A percentile compares a stretch with the other conserved stretches of the same genome.
These are phyloP conservation scores for Diloba caeruleocephala DNA, from an alignment of 2,888 invertebrate genomes.

Conservation along the genomic window DNA sequence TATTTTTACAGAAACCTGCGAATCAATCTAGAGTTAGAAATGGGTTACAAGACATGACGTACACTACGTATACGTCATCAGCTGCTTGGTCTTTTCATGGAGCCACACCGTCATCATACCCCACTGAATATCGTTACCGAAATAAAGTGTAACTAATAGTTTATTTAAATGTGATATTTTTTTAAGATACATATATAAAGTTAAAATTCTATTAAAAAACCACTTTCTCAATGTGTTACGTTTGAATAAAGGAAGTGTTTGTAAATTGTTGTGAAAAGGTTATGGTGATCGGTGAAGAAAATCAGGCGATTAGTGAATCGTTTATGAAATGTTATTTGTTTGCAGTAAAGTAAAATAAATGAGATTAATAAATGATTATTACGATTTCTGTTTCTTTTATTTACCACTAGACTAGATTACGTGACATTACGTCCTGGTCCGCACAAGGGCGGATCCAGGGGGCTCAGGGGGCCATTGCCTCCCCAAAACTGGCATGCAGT, in stretches of 20 bases:
- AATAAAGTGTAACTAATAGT: conserved; percentile 15
- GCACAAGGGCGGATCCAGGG: too few relatives aligned
- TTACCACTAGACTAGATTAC: too few relatives aligned
- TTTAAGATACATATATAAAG: not conserved
- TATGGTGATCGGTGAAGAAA: conserved; percentile 20
- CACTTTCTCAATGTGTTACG: conserved; percentile 1
- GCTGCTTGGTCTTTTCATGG: conserved; percentile 83
- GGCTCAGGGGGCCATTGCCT: too few relatives aligned
- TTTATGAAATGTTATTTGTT: conserved; percentile 12
- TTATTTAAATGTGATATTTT: not conserved
- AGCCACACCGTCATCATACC: conserved; percentile 40
- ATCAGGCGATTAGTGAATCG: conserved; percentile 11
- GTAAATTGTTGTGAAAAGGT: conserved; percentile 33
- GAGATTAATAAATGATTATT: not conserved
- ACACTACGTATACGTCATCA: conserved; percentile 71
- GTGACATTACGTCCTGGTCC: too few relatives aligned
- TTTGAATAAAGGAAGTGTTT: conserved; percentile 2
- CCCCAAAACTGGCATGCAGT: too few relatives aligned
- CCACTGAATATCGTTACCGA: conserved; percentile 36
- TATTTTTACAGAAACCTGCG: conserved; percentile 48
- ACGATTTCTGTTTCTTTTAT: not conserved
- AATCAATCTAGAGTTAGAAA: conserved; percentile 64
- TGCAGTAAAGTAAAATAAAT: conserved; percentile 22
- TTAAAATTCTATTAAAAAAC: not conserved
- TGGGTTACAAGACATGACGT: conserved; percentile 81